Evolutionary conservation across 1,140 invertebrate genomes (phyloP), one percentile per base, ranked within the genome.

Genomic region (Diabrotica virgifera): DNA sequence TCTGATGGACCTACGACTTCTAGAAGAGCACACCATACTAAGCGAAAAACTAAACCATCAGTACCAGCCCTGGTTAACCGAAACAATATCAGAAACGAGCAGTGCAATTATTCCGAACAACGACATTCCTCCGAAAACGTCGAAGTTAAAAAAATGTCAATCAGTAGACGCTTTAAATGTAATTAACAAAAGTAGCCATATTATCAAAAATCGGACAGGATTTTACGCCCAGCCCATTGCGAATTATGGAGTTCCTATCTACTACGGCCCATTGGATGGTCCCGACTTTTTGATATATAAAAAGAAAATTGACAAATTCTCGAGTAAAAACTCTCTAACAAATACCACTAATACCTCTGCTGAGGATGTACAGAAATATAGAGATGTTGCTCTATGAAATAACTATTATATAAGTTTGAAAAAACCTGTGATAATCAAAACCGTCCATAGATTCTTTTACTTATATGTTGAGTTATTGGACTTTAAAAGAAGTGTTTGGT

Each of bases 1-100:
- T 5, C 81, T 85, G 79, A 82, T 84, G 62, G 84, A 85, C 65
- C 76, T 85, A 1, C 77, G 83, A 14, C 64, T 65, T 8, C n/a
- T 64, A 83, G 81, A 74, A 46, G 73, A 77, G 5, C 52, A 69
- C 2, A 61, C 62, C n/a, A 24, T 64, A 13, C 52, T 67, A 12
- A 51, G 66, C 50, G 62, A 70, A 36, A 46, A 60, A n/a, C 10
- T 61, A 36, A 14, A 56, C 35, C 60, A 70, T 8, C 67, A 75
- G 55, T 62, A 63, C 12, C 65, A 72, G 38, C 70, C 73, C 6
- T 74, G 70, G 71, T 62, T 71, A 36, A 67, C 70, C 7, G 65
- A 71, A 54, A 65, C 70, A 0, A 62, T 72, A 35, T 69, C 67
- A 13, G 67, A 73, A 51, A 51, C 67, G 0, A 70, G 55, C 37